These are phyloP conservation scores for Microplitis manilae DNA, from an alignment of 2,888 invertebrate species.

Conservation along the genomic window DNA sequence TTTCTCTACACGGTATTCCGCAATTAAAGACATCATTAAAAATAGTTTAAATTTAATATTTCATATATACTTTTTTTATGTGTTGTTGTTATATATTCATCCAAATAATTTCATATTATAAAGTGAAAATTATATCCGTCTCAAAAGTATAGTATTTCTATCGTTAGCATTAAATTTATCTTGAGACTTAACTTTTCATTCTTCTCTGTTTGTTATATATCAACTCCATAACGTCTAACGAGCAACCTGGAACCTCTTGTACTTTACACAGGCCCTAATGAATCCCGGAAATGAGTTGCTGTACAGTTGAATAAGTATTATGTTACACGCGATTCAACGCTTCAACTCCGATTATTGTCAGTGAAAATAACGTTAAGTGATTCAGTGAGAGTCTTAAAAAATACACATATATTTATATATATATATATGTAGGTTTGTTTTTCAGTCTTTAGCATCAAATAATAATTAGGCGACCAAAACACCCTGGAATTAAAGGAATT, in stretches of 20 bases:
- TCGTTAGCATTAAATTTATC: constrained; percentile 11
- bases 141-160: neutral
- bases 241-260: constrained; percentile 16
- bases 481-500: neutral
- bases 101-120: too few relatives aligned
- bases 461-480: neutral
- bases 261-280: constrained; percentile 20
- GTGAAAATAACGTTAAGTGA: neutral
- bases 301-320: constrained; percentile 35
- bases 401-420: too few relatives aligned
- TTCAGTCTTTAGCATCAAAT: too few relatives aligned
- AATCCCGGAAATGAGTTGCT: constrained; percentile 28
- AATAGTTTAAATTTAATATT: too few relatives aligned
- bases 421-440: too few relatives aligned
- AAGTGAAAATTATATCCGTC: too few relatives aligned
- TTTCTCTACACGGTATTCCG: too few relatives aligned
- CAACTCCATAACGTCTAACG: constrained; percentile 18
- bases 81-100: too few relatives aligned
- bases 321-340: constrained; percentile 43
- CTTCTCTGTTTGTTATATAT: neutral
- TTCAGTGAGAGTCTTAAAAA: neutral
- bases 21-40: too few relatives aligned
- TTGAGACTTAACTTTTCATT: neutral
- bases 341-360: neutral
- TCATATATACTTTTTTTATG: too few relatives aligned